Percentiles rank a stretch among this genome's conserved stretches.
phyloP scores from a whole-genome alignment of 2,797 vertebrate genomes.

The Scolopax bukidnonensis region DNA sequence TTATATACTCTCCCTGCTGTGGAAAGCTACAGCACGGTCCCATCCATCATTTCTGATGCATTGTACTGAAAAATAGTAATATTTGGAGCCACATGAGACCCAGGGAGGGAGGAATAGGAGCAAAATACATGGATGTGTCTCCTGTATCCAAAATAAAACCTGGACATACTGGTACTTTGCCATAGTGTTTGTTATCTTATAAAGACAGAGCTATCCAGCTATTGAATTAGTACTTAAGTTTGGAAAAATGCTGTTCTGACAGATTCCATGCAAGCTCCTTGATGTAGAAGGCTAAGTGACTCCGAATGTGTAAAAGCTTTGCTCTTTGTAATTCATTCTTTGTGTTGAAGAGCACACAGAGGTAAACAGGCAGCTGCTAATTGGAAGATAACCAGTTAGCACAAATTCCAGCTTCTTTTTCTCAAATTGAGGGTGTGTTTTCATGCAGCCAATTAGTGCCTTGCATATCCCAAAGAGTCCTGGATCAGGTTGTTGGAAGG shows the following conservation, averaged over 20 bases:
- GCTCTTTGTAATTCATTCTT: constrained; percentile 4
- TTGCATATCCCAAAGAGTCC: background rate
- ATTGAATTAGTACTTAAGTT: background rate
- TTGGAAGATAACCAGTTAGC: background rate
- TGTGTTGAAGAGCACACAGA: background rate
- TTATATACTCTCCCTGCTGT: background rate
- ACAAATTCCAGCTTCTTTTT: constrained; percentile 1
- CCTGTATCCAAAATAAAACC: constrained; percentile 55
- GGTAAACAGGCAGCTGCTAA: background rate
- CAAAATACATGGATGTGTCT: background rate
- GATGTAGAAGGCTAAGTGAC: background rate
- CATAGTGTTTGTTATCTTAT: constrained; percentile 28
- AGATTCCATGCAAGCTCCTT: background rate
- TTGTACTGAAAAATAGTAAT: background rate
- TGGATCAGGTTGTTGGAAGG: background rate
- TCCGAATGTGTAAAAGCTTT: background rate
- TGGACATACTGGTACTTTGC: constrained; percentile 15
- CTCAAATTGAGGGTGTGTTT: background rate
- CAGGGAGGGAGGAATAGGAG: background rate
- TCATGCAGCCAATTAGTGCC: background rate
- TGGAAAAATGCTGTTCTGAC: constrained; percentile 18
- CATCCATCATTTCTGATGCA: background rate
- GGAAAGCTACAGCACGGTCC: constrained; percentile 3
- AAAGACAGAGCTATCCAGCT: constrained; percentile 25
- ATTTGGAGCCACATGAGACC: background rate